Evolutionary conservation across 1,140 invertebrate genomes (phyloP).

Genomic region (silkworm (Bombyx mori)): DNA sequence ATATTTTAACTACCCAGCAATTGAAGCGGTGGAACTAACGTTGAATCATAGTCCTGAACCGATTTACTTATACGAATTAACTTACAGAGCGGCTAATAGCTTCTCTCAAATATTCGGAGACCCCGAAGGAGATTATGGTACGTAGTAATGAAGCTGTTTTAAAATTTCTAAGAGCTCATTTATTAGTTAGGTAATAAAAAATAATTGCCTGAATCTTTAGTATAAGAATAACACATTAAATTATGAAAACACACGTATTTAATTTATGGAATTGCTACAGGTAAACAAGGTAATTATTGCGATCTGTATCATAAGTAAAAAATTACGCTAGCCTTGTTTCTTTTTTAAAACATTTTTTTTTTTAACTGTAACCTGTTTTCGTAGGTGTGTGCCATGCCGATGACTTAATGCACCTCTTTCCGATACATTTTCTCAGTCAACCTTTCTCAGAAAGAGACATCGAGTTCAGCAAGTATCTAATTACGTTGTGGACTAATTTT

Average conservation of each 20-base stretch:
- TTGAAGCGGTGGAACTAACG: conserved; percentile 73
- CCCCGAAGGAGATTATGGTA: conserved; percentile 72
- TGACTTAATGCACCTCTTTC: conserved; percentile 81
- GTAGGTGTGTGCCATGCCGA: conserved; percentile 80
- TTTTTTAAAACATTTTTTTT: too few species aligned
- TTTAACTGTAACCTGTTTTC: not conserved
- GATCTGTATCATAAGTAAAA: too few species aligned
- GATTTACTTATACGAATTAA: conserved; percentile 78
- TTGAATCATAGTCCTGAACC: conserved; percentile 58
- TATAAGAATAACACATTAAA: too few species aligned
- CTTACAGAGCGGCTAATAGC: conserved; percentile 76
- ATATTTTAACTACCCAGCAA: conserved; percentile 75
- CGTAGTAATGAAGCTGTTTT: conserved; percentile 1
- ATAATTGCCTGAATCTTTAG: too few species aligned
- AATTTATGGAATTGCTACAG: too few species aligned
- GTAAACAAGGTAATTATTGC: too few species aligned
- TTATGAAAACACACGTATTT: too few species aligned
- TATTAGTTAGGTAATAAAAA: too few species aligned
- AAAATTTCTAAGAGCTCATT: too few species aligned
- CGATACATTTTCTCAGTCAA: conserved; percentile 63
- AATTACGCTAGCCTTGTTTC: too few species aligned
- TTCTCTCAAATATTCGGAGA: conserved; percentile 80
- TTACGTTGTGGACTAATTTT: conserved; percentile 53
- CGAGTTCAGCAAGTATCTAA: conserved; percentile 35
- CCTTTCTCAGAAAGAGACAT: conserved; percentile 29